Conservation (phyloP, 2,797 vertebrate species). For the Neosilurus hyrtlii region DNA sequence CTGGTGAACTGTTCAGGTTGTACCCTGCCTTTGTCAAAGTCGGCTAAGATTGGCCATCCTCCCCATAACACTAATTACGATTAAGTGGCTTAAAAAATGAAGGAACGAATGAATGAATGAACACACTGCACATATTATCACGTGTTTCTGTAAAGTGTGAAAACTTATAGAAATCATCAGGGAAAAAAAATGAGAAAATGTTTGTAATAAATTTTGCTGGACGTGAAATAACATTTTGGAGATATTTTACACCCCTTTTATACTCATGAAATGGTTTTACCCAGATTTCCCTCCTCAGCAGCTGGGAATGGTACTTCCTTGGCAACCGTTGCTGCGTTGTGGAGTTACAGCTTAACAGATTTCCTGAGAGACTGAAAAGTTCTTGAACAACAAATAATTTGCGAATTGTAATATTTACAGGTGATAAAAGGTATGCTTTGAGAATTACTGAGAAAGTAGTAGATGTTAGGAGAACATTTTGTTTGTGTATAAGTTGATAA, state of each 20-base stretch:
- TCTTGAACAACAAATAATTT: neutral
- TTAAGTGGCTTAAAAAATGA: no score
- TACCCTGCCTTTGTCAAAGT: no score
- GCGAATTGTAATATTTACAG: neutral
- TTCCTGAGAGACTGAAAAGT: constrained; percentile 36
- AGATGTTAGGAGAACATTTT: neutral
- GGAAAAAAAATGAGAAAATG: no score
- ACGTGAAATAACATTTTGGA: neutral
- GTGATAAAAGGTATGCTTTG: neutral
- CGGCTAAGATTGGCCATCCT: no score
- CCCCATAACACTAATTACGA: no score
- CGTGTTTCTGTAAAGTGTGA: no score
- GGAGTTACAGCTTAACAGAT: constrained; percentile 52
- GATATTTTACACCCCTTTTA: neutral
- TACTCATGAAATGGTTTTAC: neutral
- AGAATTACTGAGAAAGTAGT: neutral
- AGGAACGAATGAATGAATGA: no score
- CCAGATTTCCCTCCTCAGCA: neutral
- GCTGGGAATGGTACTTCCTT: constrained; percentile 49
- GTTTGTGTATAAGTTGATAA: neutral
- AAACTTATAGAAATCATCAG: no score
- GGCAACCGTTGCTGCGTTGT: constrained; percentile 62
- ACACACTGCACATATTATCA: no score
- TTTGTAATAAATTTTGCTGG: no score
- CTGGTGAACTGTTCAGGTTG: no score